Evolutionary conservation across 2,888 invertebrate genomes (phyloP).

Genomic region (Horisme vitalbata): DNA sequence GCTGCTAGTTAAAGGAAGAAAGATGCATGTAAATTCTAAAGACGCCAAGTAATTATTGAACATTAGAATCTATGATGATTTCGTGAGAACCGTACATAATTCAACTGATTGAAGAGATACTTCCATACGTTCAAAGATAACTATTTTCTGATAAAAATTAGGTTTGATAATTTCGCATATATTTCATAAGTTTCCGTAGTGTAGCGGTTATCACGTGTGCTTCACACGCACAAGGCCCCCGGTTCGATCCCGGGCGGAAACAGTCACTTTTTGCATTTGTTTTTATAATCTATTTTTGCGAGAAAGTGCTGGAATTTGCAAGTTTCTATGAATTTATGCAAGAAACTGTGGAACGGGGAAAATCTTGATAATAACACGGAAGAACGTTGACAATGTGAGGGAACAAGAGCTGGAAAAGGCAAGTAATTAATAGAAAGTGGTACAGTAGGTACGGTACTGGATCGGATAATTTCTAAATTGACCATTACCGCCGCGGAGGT

Average conservation of each 20-base stretch:
- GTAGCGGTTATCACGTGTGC: slow-evolving; percentile 92
- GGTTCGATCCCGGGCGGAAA: slow-evolving; percentile 88
- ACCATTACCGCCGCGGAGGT: slow-evolving; percentile 51
- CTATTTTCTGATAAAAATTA: not conserved
- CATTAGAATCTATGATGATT: too few species aligned
- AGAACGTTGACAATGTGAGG: slow-evolving; percentile 65
- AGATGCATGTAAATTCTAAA: too few species aligned
- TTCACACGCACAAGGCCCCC: slow-evolving; percentile 90
- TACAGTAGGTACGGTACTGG: slow-evolving; percentile 57
- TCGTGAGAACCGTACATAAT: too few species aligned
- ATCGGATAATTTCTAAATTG: slow-evolving; percentile 64
- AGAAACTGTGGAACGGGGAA: slow-evolving; percentile 28
- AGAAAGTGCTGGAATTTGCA: slow-evolving; percentile 16
- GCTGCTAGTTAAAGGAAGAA: slow-evolving; percentile 1
- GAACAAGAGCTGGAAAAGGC: slow-evolving; percentile 60
- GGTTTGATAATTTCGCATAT: not conserved
- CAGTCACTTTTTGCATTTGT: slow-evolving; percentile 44
- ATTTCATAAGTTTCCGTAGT: slow-evolving; percentile 84
- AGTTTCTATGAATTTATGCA: slow-evolving; percentile 23
- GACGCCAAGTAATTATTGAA: too few species aligned
- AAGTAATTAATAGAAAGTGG: slow-evolving; percentile 74
- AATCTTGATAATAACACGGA: slow-evolving; percentile 66
- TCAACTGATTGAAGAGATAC: too few species aligned
- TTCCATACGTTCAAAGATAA: too few species aligned
- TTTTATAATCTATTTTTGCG: not conserved